phyloP scores from a whole-genome alignment of 2,888 invertebrate species.

The Mimachlamys varia region DNA sequence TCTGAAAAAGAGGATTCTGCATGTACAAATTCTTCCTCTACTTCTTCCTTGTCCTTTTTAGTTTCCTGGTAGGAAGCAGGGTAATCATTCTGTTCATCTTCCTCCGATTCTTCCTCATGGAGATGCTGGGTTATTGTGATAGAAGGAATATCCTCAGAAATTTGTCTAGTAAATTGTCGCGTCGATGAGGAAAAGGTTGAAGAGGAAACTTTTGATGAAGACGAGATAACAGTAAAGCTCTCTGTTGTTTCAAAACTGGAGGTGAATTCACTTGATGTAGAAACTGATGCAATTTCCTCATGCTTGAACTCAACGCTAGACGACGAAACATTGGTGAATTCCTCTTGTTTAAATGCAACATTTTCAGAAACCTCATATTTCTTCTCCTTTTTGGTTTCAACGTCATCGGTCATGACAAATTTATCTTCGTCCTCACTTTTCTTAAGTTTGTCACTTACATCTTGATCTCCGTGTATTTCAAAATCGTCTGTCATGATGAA shows the following conservation, averaged over 20 bases:
- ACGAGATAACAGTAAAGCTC: not conserved
- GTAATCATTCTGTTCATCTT: conserved; percentile 69
- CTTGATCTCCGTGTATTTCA: not conserved
- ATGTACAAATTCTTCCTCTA: conserved; percentile 38
- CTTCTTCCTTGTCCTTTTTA: conserved; percentile 43
- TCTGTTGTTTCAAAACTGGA: conserved; percentile 32
- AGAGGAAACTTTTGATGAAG: conserved; percentile 37
- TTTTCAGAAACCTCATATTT: too few species aligned
- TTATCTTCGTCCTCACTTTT: conserved; percentile 41
- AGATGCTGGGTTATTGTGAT: conserved; percentile 86
- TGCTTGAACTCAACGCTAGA: conserved; percentile 73
- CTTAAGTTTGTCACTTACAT: too few species aligned
- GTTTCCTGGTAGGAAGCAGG: conserved; percentile 49
- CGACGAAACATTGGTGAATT: not conserved
- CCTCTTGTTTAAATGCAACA: too few species aligned
- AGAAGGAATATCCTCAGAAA: conserved; percentile 83
- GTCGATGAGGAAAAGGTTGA: not conserved
- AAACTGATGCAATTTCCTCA: conserved; percentile 71
- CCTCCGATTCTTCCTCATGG: conserved; percentile 69
- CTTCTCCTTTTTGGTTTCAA: not conserved
- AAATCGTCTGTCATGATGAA: not conserved
- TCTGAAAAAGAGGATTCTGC: not conserved
- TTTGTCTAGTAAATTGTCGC: conserved; percentile 61
- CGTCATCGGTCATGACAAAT: not conserved
- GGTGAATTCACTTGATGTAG: conserved; percentile 40